A percentile compares a stretch with the other conserved stretches of the same genome.
These are phyloP conservation scores for Heliconius hermathena DNA, from an alignment of 1,140 invertebrate genomes.

Conservation along the genomic window DNA sequence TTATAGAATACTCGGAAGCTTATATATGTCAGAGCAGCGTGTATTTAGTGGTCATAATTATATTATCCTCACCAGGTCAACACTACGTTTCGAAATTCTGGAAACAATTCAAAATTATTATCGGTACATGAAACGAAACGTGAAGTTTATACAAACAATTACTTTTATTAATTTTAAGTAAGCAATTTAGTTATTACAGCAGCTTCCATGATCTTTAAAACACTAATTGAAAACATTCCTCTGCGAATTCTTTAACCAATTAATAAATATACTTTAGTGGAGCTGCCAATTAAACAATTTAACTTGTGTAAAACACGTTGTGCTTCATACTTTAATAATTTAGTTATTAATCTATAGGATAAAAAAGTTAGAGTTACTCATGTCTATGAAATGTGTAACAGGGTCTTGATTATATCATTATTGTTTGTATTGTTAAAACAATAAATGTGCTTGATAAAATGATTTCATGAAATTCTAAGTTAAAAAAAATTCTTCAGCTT, in stretches of 20 bases:
- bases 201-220: not conserved
- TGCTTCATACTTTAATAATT: not conserved
- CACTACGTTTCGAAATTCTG: slow-evolving; percentile 6
- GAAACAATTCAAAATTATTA: slow-evolving; percentile 9
- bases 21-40: not conserved
- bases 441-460: not conserved
- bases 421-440: not conserved
- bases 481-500: no score
- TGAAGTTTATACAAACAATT: not conserved
- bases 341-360: not conserved
- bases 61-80: not conserved
- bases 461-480: not conserved
- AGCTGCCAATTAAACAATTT: slow-evolving; percentile 24
- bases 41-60: not conserved
- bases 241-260: slow-evolving; percentile 28
- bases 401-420: not conserved
- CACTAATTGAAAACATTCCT: slow-evolving; percentile 21
- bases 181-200: slow-evolving; percentile 3
- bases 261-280: slow-evolving; percentile 9
- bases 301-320: not conserved
- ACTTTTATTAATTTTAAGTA: slow-evolving; percentile 8
- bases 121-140: not conserved
- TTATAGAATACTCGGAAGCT: not conserved
- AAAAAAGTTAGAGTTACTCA: not conserved
- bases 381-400: not conserved